Conservation (phyloP, 2,113 vertebrate species). For the Cynocephalus volans region DNA sequence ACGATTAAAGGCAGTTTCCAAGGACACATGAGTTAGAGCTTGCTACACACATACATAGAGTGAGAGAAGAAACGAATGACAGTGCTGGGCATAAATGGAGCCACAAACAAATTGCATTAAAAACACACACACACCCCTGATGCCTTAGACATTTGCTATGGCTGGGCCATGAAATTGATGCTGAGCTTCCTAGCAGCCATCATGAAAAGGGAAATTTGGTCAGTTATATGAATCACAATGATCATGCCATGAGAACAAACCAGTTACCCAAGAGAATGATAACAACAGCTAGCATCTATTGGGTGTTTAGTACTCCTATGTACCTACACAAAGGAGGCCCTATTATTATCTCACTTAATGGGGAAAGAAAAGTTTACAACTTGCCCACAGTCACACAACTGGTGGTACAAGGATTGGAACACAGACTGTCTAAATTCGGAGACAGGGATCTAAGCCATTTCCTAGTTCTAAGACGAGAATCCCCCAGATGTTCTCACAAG, state of each 20-base stretch:
- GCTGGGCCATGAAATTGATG: background rate
- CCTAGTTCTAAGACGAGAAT: background rate
- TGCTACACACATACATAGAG: too few species aligned
- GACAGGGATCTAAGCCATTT: background rate
- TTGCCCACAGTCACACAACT: rapidly evolving
- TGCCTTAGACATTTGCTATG: background rate
- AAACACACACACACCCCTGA: background rate
- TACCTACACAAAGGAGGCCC: background rate
- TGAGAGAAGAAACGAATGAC: background rate
- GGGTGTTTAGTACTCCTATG: background rate
- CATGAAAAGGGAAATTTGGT: background rate
- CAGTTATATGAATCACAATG: background rate
- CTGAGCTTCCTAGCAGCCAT: constrained; percentile 22
- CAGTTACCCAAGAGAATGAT: background rate
- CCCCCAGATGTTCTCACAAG: background rate
- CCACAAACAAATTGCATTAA: background rate
- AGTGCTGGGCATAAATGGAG: background rate
- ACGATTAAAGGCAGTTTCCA: background rate
- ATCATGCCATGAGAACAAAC: background rate
- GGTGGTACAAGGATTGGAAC: background rate
- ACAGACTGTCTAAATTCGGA: background rate
- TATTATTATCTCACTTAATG: background rate
- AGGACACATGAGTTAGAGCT: background rate
- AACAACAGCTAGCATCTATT: background rate
- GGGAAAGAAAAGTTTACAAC: background rate